Evolutionary conservation across 2,113 vertebrate species (phyloP), one percentile per base, ranked within the genome.

Genomic region (Catharus minimus): DNA sequence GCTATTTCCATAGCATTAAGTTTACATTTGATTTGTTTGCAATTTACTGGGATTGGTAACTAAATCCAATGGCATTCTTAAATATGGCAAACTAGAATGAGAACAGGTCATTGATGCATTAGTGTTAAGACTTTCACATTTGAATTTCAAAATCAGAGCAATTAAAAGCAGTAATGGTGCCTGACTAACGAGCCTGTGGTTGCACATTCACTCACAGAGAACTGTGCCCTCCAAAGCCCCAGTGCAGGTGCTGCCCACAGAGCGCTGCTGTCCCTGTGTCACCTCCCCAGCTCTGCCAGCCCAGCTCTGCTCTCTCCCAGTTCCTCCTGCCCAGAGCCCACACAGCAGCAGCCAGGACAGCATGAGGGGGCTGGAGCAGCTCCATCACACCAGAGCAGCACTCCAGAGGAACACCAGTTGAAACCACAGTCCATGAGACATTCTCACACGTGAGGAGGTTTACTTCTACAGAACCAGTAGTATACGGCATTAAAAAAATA

Each of bases 101-200:
- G 89, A 92, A 77, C 46, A 73, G 21, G 76, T 91, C 76, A 78
- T 86, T 75, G 91, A 83, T 87, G 86, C 49, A 5, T 43, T 68
- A 82, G 27, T 11, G n/a, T 89, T 88, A 90, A 81, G 82, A 94
- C 69, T 79, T 94, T 95, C 96, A 94, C 94, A 94, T 94, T 90
- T 89, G 76, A 89, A 92, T 93, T 93, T 57, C 36, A 79, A 93
- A 87, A 82, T 69, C 24, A 67, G 6, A 87, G 76, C 89, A 50
- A 80, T 73, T 84, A 84, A 64, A 79, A 41, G 7, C 43, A 78
- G 76, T n/a, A 74, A 43, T 67, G 82, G 68, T 81, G 88, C 68
- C 15, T 71, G 76, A 58, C 86, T 88, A 92, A 92, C 0, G 19
- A 58, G 79, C 50, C 92, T 39, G 87, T 90, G 89, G 94, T 79